Conservation (phyloP, 2,888 invertebrate species). For the Dasypogon diadema region DNA sequence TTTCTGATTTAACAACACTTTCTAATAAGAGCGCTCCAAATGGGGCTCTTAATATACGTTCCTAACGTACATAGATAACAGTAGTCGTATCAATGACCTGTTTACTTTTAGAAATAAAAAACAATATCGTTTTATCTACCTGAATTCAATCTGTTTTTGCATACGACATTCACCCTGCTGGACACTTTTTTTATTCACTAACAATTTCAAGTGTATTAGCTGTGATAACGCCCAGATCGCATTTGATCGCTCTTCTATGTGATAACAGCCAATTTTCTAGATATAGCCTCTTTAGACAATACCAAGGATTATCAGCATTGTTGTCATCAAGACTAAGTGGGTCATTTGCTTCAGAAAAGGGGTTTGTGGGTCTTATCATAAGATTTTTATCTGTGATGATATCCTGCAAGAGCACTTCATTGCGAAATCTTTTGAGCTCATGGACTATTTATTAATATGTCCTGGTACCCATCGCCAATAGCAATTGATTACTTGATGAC, state of each 20-base stretch:
- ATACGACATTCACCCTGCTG: constrained; percentile 4
- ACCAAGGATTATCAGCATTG: not conserved
- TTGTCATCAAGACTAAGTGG: not conserved
- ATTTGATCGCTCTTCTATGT: not conserved
- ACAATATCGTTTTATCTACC: not conserved
- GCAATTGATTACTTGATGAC: too few relatives aligned
- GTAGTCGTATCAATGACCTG: constrained; percentile 1
- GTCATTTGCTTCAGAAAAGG: not conserved
- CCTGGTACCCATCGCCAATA: too few relatives aligned
- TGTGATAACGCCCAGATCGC: not conserved
- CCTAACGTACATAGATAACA: not conserved
- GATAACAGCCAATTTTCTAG: not conserved
- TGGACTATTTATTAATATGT: too few relatives aligned
- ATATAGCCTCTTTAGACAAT: not conserved
- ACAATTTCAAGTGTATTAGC: not conserved
- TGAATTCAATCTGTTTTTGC: not conserved
- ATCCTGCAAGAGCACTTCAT: too few relatives aligned
- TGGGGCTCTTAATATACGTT: constrained; percentile 3
- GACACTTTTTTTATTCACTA: not conserved
- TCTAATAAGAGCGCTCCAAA: not conserved
- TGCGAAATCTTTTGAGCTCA: too few relatives aligned
- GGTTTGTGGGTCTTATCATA: not conserved
- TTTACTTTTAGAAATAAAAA: not conserved
- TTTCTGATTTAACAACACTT: not conserved
- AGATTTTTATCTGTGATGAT: not conserved